Conservation (phyloP, 2,113 vertebrate genomes). For the Centropus unirufus region DNA sequence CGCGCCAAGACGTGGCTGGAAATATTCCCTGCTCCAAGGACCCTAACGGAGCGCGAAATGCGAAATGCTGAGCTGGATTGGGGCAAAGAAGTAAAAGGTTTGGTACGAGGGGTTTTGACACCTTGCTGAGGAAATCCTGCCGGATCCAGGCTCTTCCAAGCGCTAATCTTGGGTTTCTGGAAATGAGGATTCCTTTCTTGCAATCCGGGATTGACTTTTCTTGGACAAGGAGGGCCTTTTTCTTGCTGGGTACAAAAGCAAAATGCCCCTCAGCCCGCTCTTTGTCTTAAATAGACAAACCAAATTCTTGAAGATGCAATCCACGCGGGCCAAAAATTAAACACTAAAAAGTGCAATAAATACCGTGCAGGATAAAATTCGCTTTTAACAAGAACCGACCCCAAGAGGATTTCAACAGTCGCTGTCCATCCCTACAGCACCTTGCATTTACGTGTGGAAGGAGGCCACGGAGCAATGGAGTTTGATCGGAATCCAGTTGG, state of each 20-base stretch:
- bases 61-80: background rate
- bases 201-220: background rate
- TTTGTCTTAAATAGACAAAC: background rate
- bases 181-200: background rate
- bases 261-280: background rate
- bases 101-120: background rate
- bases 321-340: background rate
- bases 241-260: background rate
- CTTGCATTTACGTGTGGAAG: background rate
- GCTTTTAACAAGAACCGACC: background rate
- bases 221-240: background rate
- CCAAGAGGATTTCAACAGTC: background rate
- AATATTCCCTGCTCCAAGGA: background rate
- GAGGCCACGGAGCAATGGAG: background rate
- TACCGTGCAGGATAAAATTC: background rate
- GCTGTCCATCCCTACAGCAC: background rate
- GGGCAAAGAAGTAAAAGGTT: background rate
- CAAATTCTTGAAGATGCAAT: background rate
- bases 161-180: background rate
- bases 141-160: background rate
- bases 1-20: background rate
- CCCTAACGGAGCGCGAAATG: background rate
- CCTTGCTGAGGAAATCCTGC: background rate
- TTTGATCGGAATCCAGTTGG: background rate
- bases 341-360: background rate